Evolutionary conservation across 2,888 invertebrate species (phyloP).

Genomic region (Conistra vaccinii): DNA sequence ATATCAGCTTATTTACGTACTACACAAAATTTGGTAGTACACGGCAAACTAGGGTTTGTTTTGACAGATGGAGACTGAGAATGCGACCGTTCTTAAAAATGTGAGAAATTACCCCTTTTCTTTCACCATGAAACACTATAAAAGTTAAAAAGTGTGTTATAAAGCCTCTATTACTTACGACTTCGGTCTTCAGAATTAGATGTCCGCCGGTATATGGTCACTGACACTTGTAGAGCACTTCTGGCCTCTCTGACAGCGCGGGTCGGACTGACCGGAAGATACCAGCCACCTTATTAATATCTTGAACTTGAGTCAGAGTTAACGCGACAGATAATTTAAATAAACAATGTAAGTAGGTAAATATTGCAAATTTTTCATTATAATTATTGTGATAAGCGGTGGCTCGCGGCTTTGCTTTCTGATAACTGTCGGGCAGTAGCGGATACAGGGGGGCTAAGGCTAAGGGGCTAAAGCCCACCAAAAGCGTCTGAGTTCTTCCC

Average conservation of each 20-base stretch:
- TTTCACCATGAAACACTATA: background rate
- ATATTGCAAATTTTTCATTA: constrained; percentile 1
- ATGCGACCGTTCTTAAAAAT: background rate
- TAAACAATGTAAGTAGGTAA: background rate
- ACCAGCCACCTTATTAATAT: background rate
- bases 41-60: no score
- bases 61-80: background rate
- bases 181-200: background rate
- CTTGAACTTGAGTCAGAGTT: constrained; percentile 11
- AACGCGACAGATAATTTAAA: background rate
- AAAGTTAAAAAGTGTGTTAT: background rate
- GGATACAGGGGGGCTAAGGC: no score
- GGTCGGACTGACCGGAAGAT: constrained; percentile 20
- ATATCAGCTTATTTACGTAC: no score
- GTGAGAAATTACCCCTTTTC: background rate
- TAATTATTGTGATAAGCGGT: background rate
- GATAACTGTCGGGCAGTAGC: background rate
- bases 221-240: constrained; percentile 4
- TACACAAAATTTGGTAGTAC: no score
- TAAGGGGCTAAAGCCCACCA: no score
- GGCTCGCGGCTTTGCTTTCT: background rate
- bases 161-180: constrained; percentile 22
- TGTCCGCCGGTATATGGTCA: background rate
- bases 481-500: no score
- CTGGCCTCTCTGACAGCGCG: background rate